Evolutionary conservation across 37 sponge, comb jelly and placozoan species (phyloP).

Genomic region (Theonella swinhoei): DNA sequence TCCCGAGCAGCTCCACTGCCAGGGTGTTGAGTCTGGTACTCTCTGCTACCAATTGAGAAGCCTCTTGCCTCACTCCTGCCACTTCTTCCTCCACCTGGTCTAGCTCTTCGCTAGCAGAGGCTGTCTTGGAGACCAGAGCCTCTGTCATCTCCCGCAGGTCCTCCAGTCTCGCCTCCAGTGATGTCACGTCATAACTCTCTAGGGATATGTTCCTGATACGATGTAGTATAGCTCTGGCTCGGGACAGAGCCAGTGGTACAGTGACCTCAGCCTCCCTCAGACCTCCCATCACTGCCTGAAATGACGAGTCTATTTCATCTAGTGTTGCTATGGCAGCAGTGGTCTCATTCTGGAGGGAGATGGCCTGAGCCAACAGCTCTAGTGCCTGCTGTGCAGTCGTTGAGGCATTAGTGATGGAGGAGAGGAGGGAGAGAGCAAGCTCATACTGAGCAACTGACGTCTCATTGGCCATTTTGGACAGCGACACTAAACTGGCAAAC

Average conservation of each 20-base stretch:
- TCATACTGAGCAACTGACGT: conserved; percentile 6
- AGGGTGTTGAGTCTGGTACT: neutral
- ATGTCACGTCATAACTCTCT: neutral
- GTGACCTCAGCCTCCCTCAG: neutral
- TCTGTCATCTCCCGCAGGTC: neutral
- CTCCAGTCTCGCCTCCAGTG: neutral
- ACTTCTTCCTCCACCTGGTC: neutral
- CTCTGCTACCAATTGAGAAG: neutral
- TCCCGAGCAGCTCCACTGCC: conserved; percentile 19
- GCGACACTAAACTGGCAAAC: neutral
- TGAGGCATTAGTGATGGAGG: neutral
- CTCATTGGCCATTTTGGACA: neutral
- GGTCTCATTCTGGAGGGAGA: conserved; percentile 31
- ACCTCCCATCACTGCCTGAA: neutral
- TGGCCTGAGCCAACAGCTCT: neutral
- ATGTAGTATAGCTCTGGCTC: neutral
- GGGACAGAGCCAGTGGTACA: neutral
- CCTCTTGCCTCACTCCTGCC: neutral
- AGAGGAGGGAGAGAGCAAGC: neutral
- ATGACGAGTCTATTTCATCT: neutral
- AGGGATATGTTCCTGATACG: neutral
- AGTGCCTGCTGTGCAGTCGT: conserved; percentile 6
- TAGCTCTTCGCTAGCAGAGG: neutral
- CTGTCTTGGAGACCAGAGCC: neutral
- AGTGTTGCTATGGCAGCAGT: neutral